A percentile compares a stretch with the other conserved stretches of the same genome.
Evolutionary conservation across 2,113 vertebrate species (phyloP).

Genomic region (Hydropotes inermis): DNA sequence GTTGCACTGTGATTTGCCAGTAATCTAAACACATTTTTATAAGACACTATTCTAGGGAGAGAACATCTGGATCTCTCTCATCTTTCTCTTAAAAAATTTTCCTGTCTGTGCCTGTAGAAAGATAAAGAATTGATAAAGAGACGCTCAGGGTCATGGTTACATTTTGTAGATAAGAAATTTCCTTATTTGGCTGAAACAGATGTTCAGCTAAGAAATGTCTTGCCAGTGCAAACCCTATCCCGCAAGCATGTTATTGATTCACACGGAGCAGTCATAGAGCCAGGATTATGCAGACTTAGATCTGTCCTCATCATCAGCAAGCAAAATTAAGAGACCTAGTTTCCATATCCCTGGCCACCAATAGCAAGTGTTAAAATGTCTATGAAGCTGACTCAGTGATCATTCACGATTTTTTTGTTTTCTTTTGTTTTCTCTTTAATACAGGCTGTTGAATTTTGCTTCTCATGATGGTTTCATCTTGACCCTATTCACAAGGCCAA

Average conservation of each 20-base stretch:
- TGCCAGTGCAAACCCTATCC: not conserved
- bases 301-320: not conserved
- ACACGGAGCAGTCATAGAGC: not conserved
- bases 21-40: slow-evolving; percentile 37
- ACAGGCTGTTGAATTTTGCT: not conserved
- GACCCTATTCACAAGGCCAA: not conserved
- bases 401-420: not conserved
- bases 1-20: slow-evolving; percentile 5
- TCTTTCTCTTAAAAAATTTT: slow-evolving; percentile 29
- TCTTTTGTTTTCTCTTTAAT: not conserved
- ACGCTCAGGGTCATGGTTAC: not conserved
- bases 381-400: not conserved
- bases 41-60: slow-evolving; percentile 4
- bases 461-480: not conserved
- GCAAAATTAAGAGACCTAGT: not conserved
- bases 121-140: not conserved
- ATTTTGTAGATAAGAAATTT: slow-evolving; percentile 28
- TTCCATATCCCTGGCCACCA: not conserved
- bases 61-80: slow-evolving; percentile 42
- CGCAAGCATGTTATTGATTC: not conserved
- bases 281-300: not conserved
- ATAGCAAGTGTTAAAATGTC: not conserved
- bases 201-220: not conserved
- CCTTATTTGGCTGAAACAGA: slow-evolving; percentile 23
- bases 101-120: not conserved